Conservation (phyloP, 1,140 invertebrate genomes). For the Drosophila pallidifrons region DNA sequence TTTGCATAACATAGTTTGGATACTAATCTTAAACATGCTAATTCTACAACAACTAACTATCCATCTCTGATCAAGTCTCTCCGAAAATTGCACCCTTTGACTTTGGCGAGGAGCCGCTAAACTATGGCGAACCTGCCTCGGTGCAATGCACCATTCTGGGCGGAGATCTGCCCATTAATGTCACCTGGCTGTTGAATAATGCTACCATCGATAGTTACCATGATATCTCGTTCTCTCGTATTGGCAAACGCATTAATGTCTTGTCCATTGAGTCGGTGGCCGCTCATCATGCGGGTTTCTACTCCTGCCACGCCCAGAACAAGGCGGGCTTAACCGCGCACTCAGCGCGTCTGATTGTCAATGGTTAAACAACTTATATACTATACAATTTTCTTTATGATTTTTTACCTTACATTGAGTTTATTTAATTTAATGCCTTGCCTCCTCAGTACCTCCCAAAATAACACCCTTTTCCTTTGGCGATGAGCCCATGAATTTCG, state of each 20-base stretch:
- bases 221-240: slow-evolving; percentile 87
- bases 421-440: slow-evolving; percentile 7
- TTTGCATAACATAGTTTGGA: slow-evolving; percentile 21
- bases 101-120: slow-evolving; percentile 88
- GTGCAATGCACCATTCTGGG: slow-evolving; percentile 90
- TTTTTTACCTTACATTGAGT: slow-evolving; percentile 24
- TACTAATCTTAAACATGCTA: slow-evolving; percentile 34
- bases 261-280: slow-evolving; percentile 85
- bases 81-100: slow-evolving; percentile 90
- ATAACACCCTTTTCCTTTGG: slow-evolving; percentile 89
- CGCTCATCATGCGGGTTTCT: slow-evolving; percentile 87
- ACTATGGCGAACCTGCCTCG: slow-evolving; percentile 90
- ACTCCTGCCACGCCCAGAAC: slow-evolving; percentile 89
- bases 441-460: slow-evolving; percentile 87
- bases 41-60: background rate
- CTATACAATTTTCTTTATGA: slow-evolving; percentile 20
- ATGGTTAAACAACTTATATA: slow-evolving; percentile 87
- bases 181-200: slow-evolving; percentile 89
- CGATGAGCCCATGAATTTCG: slow-evolving; percentile 89
- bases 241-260: slow-evolving; percentile 86
- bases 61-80: slow-evolving; percentile 85
- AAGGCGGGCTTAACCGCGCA: slow-evolving; percentile 88
- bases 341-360: slow-evolving; percentile 89
- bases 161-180: slow-evolving; percentile 88
- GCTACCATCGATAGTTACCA: slow-evolving; percentile 82